Evolutionary conservation across 2,113 vertebrate species (phyloP), one percentile per base, ranked within the genome.

Genomic region (Oryzias javanicus): DNA sequence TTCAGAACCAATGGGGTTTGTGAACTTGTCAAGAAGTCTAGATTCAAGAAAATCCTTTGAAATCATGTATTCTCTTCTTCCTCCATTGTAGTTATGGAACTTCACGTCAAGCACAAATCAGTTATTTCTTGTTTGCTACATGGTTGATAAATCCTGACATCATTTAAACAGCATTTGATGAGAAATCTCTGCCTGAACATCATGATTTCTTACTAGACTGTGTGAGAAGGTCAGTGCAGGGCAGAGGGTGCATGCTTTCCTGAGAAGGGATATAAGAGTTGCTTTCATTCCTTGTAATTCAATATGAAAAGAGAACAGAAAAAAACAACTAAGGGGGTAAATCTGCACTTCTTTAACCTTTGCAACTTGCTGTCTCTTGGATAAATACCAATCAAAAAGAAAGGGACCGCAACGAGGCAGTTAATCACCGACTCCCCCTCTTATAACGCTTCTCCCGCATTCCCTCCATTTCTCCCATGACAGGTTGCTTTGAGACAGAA

Each of bases 401-500:
- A 66, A 59, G 60, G 61, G 64, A 52, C 18, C 64, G 72, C 75
- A 70, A 77, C 74, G 70, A 90, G 84, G 82, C 78, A 51, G 85
- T 88, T 87, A 88, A 90, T 86, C 79, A 80, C 62, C 1, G 55
- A 57, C 65, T 60, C 61, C 71, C 19, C 49, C 52, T 59, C 46
- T 49, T 58, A 68, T 14, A 57, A 52, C 54, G 53, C 57, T 67
- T 70, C 74, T 73, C 63, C 69, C 77, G 72, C 52, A 50, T 77
- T 71, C 78, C 70, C 71, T 74, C 80, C 73, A 68, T 86, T 78
- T 77, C 72, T 47, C 50, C 82, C 22, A 49, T 86, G 86, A 88
- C 88, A 85, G 84, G 85, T 88, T 72, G 85, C 86, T 88, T 87
- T 90, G 82, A 88, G 86, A 87, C 85, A 76, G 81, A 74, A 74